phyloP scores from a whole-genome alignment of 2,113 vertebrate species.

The Cairina moschata region DNA sequence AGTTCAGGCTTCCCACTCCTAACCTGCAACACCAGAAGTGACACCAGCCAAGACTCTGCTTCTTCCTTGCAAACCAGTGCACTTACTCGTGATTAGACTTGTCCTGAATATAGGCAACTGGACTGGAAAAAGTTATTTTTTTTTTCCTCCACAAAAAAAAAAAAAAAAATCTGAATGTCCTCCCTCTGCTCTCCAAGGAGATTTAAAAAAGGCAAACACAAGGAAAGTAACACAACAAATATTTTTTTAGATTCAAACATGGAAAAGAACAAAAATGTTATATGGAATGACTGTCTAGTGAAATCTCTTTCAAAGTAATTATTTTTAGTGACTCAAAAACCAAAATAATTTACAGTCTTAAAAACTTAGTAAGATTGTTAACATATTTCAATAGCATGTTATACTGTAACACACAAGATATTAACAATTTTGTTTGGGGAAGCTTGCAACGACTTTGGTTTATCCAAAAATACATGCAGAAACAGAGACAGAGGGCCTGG shows the following conservation, averaged over 20 bases:
- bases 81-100: neutral
- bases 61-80: neutral
- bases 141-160: neutral
- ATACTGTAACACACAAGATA: neutral
- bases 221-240: neutral
- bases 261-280: neutral
- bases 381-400: neutral
- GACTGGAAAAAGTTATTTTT: neutral
- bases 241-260: neutral
- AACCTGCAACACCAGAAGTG: neutral
- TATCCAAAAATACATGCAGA: neutral
- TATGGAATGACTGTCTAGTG: neutral
- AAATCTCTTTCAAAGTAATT: neutral
- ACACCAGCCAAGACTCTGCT: neutral
- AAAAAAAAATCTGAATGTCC: neutral
- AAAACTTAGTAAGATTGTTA: neutral
- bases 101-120: neutral
- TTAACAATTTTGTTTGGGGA: neutral
- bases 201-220: neutral
- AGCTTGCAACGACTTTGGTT: neutral
- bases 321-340: neutral
- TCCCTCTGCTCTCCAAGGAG: neutral
- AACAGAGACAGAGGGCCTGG: neutral
- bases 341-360: neutral
- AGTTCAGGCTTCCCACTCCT: neutral